Conservation (phyloP, 2,888 invertebrate genomes). For the Nysson spinosus region DNA sequence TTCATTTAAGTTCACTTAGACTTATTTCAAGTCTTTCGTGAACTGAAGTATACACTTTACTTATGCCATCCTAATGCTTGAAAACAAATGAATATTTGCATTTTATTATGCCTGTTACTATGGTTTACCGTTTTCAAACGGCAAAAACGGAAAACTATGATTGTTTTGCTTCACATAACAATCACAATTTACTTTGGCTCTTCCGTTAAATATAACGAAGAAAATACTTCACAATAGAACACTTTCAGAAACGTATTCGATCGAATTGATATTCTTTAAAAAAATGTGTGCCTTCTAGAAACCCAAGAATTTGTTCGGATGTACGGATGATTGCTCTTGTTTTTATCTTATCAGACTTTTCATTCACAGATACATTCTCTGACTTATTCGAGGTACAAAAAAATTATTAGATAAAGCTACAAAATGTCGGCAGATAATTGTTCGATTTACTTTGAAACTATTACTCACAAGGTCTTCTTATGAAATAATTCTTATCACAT, state of each 20-base stretch:
- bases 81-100: slow-evolving; percentile 21
- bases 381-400: not conserved
- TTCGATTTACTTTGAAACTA: too few species aligned
- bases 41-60: not conserved
- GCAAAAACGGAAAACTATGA: too few species aligned
- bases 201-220: slow-evolving; percentile 3
- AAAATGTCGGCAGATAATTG: slow-evolving; percentile 3
- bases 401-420: slow-evolving; percentile 10
- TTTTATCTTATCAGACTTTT: slow-evolving; percentile 32
- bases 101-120: slow-evolving; percentile 21
- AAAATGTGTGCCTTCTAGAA: not conserved
- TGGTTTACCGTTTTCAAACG: slow-evolving; percentile 6
- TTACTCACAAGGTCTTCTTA: too few species aligned
- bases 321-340: not conserved
- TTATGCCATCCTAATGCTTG: not conserved
- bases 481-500: too few species aligned
- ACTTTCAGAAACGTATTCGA: not conserved
- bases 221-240: slow-evolving; percentile 1
- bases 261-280: not conserved
- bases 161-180: slow-evolving; percentile 23
- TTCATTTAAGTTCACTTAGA: not conserved
- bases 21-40: not conserved
- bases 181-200: slow-evolving; percentile 3
- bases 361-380: slow-evolving; percentile 5
- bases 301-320: not conserved